Evolutionary conservation across 64 coral and sea anemone genomes (phyloP).

Genomic region (Dendronephthya gigantea): DNA sequence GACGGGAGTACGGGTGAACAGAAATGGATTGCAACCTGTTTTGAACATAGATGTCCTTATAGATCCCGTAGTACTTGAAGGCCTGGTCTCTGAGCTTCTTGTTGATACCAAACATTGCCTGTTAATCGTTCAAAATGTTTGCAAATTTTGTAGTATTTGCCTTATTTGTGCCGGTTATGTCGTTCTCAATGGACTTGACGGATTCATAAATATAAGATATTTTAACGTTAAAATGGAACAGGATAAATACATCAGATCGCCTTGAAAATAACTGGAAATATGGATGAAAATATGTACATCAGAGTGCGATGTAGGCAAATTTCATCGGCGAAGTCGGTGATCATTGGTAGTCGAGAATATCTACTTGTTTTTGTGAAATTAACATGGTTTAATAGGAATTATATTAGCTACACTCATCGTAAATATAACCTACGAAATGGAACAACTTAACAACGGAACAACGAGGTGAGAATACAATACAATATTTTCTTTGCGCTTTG

Average conservation of each 20-base stretch:
- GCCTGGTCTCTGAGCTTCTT: constrained; percentile 13
- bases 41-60: constrained; percentile 6
- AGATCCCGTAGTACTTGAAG: not conserved
- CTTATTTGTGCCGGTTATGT: constrained; percentile 14
- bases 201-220: constrained; percentile 16
- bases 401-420: constrained; percentile 19
- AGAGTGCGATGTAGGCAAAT: not conserved
- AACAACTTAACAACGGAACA: too few species aligned
- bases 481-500: not conserved
- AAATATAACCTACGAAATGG: constrained; percentile 11
- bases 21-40: constrained; percentile 2
- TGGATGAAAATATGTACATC: not conserved
- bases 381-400: not conserved
- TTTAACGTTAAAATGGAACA: constrained; percentile 13
- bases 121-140: not conserved
- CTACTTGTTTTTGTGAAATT: not conserved
- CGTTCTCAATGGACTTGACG: not conserved
- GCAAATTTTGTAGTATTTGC: not conserved
- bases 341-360: not conserved
- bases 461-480: constrained; percentile 12
- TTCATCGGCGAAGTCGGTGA: not conserved
- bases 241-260: constrained; percentile 16
- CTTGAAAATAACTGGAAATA: constrained; percentile 15
- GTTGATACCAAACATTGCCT: constrained; percentile 8
- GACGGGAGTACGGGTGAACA: not conserved